phyloP scores from a whole-genome alignment of 2,797 vertebrate species.

The Coracias cyanogaster region DNA sequence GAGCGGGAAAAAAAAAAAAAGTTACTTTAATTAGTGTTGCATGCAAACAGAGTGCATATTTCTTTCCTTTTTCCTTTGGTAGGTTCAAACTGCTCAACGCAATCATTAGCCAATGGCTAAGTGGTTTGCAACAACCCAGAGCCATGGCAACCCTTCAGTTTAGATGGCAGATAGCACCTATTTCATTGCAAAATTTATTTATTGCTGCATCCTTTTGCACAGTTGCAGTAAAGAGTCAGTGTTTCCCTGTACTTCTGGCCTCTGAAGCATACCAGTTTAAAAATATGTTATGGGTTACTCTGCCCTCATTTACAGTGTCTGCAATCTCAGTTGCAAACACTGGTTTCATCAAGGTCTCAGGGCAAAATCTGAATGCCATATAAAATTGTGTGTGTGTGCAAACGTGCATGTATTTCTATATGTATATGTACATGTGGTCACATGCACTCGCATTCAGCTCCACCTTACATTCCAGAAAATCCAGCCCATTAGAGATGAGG shows the following conservation, averaged over 20 bases:
- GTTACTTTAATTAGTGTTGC: not conserved
- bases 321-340: not conserved
- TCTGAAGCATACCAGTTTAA: not conserved
- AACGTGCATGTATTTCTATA: not conserved
- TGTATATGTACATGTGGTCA: not conserved
- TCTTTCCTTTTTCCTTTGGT: not conserved
- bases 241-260: not conserved
- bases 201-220: constrained; percentile 1
- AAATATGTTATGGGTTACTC: not conserved
- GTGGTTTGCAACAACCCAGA: constrained; percentile 81
- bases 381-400: not conserved
- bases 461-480: not conserved
- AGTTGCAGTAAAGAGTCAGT: not conserved
- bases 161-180: constrained; percentile 17
- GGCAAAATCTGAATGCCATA: not conserved
- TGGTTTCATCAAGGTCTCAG: not conserved
- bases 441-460: not conserved
- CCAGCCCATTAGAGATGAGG: not conserved
- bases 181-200: not conserved
- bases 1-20: not conserved
- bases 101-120: constrained; percentile 83
- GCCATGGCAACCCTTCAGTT: constrained; percentile 10
- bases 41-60: not conserved
- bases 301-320: not conserved
- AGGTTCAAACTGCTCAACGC: constrained; percentile 79